Percentiles rank a stretch among this genome's conserved stretches.
Conservation (phyloP, 2,797 vertebrate genomes). For the Catharus ustulatus region DNA sequence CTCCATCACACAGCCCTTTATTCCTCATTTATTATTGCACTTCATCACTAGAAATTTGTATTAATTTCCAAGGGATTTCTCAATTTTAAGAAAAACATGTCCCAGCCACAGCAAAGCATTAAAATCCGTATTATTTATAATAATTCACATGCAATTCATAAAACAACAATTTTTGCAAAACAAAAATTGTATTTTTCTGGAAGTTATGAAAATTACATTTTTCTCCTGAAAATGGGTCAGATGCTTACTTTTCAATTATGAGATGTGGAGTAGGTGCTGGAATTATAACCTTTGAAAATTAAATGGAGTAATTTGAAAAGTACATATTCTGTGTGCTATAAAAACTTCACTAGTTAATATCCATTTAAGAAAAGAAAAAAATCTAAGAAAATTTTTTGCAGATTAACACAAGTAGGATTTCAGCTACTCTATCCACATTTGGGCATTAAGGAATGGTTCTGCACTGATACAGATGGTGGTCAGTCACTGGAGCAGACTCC, state of each 20-base stretch:
- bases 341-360: not conserved
- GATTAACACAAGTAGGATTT: not conserved
- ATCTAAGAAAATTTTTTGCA: not conserved
- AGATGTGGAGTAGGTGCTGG: not conserved
- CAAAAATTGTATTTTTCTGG: not conserved
- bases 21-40: not conserved
- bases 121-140: not conserved
- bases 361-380: not conserved
- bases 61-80: not conserved
- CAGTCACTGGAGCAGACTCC: not conserved
- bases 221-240: not conserved
- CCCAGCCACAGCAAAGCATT: not conserved
- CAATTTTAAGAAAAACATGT: not conserved
- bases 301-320: not conserved
- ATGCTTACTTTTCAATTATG: not conserved
- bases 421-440: not conserved
- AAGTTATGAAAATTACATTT: not conserved
- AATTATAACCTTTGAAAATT: not conserved
- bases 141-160: not conserved
- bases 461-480: not conserved
- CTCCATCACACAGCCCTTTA: not conserved
- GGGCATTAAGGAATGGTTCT: not conserved
- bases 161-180: accelerated
- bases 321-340: not conserved
- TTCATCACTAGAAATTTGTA: not conserved